A percentile compares a stretch with the other conserved stretches of the same genome.
Evolutionary conservation across 2,888 invertebrate genomes (phyloP).

Genomic region (Bugula neritina): DNA sequence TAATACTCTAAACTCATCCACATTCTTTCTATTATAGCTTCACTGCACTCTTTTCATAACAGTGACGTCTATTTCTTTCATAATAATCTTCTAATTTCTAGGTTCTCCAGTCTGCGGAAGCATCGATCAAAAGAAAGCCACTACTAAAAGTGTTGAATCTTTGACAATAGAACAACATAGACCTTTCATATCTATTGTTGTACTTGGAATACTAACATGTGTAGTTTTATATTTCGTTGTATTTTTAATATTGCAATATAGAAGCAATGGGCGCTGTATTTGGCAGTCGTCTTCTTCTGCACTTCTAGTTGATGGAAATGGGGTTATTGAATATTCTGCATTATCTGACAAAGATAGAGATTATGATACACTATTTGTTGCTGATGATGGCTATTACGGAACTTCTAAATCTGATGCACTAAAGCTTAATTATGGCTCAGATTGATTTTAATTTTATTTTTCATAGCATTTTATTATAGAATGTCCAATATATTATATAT

Average conservation of each 20-base stretch:
- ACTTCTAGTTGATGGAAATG: constrained; percentile 3
- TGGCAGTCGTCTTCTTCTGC: constrained; percentile 17
- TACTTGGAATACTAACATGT: not conserved
- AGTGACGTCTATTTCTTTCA: no score
- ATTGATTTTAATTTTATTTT: not conserved
- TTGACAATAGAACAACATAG: not conserved
- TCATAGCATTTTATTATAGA: no score
- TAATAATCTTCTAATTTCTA: not conserved
- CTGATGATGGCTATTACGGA: constrained; percentile 3
- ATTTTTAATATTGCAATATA: constrained; percentile 9
- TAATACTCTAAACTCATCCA: no score
- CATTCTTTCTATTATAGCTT: no score
- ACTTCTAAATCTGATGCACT: not conserved
- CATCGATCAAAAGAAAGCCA: not conserved
- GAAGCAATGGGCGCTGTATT: constrained; percentile 12
- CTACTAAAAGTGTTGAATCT: not conserved
- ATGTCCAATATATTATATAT: no score
- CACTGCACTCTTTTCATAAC: no score
- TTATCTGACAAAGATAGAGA: constrained; percentile 4
- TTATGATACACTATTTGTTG: not conserved
- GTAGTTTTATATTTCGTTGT: not conserved
- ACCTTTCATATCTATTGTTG: not conserved
- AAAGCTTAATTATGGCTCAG: not conserved
- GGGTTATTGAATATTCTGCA: constrained; percentile 18
- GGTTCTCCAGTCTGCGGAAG: not conserved